Evolutionary conservation across 2,888 invertebrate species (phyloP).

Genomic region (Tupiocoris notatus): DNA sequence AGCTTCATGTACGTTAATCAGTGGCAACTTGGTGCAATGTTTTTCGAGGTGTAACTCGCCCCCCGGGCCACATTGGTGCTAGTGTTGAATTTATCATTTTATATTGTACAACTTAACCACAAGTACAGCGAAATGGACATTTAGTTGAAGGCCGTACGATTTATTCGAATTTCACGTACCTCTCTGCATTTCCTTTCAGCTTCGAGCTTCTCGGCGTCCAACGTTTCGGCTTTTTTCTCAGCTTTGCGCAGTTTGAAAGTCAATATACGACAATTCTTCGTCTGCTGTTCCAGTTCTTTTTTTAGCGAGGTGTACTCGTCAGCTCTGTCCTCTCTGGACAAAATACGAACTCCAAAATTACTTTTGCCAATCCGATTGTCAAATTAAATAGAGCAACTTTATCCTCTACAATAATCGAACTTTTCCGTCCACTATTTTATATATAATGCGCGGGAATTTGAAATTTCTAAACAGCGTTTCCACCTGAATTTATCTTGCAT

Average conservation of each 20-base stretch:
- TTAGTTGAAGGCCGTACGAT: too few species aligned
- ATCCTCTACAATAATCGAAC: not conserved
- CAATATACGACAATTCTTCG: conserved; percentile 95
- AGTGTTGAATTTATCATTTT: too few species aligned
- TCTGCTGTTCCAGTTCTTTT: conserved; percentile 92
- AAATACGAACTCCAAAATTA: too few species aligned
- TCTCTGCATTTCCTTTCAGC: conserved; percentile 67
- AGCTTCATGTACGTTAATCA: too few species aligned
- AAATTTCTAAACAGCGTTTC: not conserved
- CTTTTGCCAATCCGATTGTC: too few species aligned
- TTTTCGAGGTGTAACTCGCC: too few species aligned
- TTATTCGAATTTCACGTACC: conserved; percentile 50
- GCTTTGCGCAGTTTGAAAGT: conserved; percentile 97
- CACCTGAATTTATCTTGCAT: conserved; percentile 93
- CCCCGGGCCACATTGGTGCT: too few species aligned
- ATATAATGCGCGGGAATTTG: too few species aligned
- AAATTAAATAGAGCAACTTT: too few species aligned
- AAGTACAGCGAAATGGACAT: too few species aligned
- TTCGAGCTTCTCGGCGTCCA: conserved; percentile 81
- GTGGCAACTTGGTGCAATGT: too few species aligned
- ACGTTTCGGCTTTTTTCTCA: conserved; percentile 81
- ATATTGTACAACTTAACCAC: too few species aligned
- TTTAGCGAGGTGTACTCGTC: conserved; percentile 92
- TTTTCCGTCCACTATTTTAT: not conserved
- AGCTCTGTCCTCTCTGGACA: conserved; percentile 95